These are phyloP conservation scores for Coracias cyanogaster DNA, from an alignment of 2,797 vertebrate genomes.

Conservation along the genomic window DNA sequence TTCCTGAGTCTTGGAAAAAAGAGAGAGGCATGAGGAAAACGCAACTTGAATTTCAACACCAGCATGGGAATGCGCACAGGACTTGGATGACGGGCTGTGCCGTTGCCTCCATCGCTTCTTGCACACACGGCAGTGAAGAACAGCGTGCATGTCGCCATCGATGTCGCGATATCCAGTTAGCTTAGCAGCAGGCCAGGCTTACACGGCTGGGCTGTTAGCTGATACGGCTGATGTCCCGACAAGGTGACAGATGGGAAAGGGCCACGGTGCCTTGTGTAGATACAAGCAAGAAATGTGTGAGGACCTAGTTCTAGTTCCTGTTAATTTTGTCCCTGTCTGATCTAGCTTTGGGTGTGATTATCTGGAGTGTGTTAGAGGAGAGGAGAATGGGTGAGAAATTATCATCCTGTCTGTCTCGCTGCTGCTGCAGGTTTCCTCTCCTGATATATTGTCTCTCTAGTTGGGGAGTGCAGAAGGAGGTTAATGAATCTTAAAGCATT, in stretches of 20 bases:
- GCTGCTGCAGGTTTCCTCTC: slow-evolving; percentile 34
- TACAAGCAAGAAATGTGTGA: background rate
- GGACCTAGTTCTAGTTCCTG: background rate
- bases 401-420: slow-evolving; percentile 35
- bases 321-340: slow-evolving; percentile 59
- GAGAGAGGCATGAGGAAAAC: fast-evolving
- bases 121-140: fast-evolving
- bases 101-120: fast-evolving
- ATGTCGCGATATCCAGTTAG: background rate
- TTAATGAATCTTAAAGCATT: slow-evolving; percentile 64
- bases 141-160: fast-evolving
- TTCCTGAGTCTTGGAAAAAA: background rate
- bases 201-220: background rate
- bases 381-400: slow-evolving; percentile 39
- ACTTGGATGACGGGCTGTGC: fast-evolving
- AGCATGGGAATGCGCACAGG: fast-evolving
- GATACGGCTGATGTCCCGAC: background rate
- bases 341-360: slow-evolving; percentile 49
- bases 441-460: slow-evolving; percentile 43
- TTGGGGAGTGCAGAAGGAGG: slow-evolving; percentile 25
- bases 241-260: slow-evolving; percentile 14
- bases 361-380: slow-evolving; percentile 25
- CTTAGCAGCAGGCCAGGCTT: background rate
- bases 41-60: fast-evolving
- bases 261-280: background rate